Base-by-base conservation (phyloP, 2,113 vertebrate species). In the Spermophilus dauricus region DNA sequence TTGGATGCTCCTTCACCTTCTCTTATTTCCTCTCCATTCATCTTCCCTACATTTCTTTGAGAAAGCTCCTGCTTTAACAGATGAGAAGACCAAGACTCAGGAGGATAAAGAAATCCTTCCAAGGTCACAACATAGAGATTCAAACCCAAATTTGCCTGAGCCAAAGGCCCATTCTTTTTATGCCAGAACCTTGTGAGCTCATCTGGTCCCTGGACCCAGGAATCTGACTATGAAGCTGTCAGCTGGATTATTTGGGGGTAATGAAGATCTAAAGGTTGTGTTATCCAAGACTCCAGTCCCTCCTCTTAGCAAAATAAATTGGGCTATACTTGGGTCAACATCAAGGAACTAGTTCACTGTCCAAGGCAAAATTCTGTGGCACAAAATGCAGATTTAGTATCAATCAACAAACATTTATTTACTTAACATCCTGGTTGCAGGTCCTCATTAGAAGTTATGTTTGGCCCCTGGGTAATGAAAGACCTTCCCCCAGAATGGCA, bases 121-220 rank as follows among this genome's bases (percentile, higher is more conserved):
- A 96, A 95, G 92, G 89, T 96, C 96, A 95, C 80, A 67, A n/a
- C 61, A 63, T 1, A 0, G 56, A 80, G 58, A 89, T 45, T 28
- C 72, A 53, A 53, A 88, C 61, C 77, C 32, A 26, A 80, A 53
- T 24, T 28, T 87, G 16, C 18, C 77, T 26, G 13, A 63, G 18
- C 69, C 34, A 37, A 51, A 83, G 28, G 51, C 70, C 34, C 17
- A 14, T 17, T 56, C 4, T 51, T 51, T 80, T 37, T 58, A 14
- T 85, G 69, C 48, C 65, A 86, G 51, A 89, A 81, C 28, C 39
- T 75, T 30, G 26, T 53, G 14, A 77, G 63, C 37, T 88, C 72
- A 5, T 30, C 51, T 85, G 82, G 63, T 53, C 26, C n/a, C 51
- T 76, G n/a, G 65, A 86, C 42, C 37, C 17, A 14, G 32, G 56